Conservation (phyloP, 2,113 vertebrate species). For the Mustelus asterias region DNA sequence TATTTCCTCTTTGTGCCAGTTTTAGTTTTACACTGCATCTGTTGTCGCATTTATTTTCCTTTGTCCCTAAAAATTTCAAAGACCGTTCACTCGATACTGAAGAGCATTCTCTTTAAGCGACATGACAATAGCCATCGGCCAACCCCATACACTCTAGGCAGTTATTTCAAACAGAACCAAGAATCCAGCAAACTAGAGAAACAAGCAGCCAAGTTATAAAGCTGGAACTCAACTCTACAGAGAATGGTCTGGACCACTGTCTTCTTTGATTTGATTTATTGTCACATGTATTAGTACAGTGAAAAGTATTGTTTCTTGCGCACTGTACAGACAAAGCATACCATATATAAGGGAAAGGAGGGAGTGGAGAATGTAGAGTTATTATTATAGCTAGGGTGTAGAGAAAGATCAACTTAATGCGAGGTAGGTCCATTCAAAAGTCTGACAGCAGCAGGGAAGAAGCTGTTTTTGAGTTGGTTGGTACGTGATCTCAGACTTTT, state of each 20-base stretch:
- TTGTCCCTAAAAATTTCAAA: not conserved
- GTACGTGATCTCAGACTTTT: too few relatives aligned
- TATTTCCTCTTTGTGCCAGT: not conserved
- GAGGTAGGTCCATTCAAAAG: too few relatives aligned
- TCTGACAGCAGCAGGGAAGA: too few relatives aligned
- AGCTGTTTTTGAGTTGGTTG: too few relatives aligned
- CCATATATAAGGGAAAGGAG: too few relatives aligned
- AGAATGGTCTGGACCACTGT: not conserved
- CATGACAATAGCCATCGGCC: not conserved
- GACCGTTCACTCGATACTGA: not conserved
- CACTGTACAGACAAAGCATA: too few relatives aligned
- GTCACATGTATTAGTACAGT: too few relatives aligned
- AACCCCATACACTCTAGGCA: not conserved
- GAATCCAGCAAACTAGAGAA: not conserved
- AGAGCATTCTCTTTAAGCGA: not conserved
- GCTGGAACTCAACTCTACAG: not conserved
- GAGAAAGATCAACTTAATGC: too few relatives aligned
- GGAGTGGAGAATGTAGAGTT: too few relatives aligned
- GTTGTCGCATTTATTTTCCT: not conserved
- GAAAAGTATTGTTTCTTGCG: too few relatives aligned
- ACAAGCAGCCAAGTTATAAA: not conserved
- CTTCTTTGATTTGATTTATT: not conserved
- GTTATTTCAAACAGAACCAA: not conserved
- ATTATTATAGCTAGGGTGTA: too few relatives aligned
- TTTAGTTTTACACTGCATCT: not conserved